phyloP scores from a whole-genome alignment of 2,797 vertebrate genomes.

The Cichlasoma orientale region DNA sequence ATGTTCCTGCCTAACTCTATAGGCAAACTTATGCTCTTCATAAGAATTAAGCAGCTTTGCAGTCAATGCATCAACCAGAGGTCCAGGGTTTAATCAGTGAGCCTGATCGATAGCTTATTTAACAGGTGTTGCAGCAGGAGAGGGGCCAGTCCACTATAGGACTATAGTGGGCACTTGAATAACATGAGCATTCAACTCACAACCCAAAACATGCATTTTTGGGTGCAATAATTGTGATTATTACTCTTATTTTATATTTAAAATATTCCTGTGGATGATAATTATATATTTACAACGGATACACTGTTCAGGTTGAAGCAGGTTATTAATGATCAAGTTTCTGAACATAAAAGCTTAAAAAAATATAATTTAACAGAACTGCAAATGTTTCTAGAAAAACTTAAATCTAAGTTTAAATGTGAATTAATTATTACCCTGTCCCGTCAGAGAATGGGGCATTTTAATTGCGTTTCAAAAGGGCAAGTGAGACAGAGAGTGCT shows the following conservation, averaged over 20 bases:
- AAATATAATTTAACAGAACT: background rate
- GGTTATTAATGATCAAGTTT: background rate
- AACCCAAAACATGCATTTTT: slow-evolving; percentile 27
- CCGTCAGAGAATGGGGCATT: background rate
- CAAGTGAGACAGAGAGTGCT: background rate
- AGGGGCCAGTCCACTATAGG: slow-evolving; percentile 19
- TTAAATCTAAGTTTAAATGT: background rate
- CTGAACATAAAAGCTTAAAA: background rate
- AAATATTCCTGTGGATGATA: slow-evolving; percentile 15
- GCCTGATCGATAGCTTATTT: slow-evolving; percentile 79
- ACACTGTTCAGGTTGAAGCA: background rate
- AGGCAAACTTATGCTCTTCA: slow-evolving; percentile 9
- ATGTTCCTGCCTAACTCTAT: background rate
- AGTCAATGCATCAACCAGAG: slow-evolving; percentile 60
- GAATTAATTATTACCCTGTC: background rate
- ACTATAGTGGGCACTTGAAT: slow-evolving; percentile 44
- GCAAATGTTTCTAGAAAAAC: background rate
- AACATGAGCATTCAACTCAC: background rate
- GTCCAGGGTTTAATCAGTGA: slow-evolving; percentile 72
- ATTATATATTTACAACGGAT: background rate
- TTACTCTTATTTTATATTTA: too few species aligned
- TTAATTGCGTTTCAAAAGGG: background rate
- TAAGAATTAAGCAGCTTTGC: slow-evolving; percentile 19
- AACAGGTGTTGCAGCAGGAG: slow-evolving; percentile 63
- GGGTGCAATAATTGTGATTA: too few species aligned